Evolutionary conservation across 2,888 invertebrate species (phyloP).

Genomic region (Caenorhabditis sp.): DNA sequence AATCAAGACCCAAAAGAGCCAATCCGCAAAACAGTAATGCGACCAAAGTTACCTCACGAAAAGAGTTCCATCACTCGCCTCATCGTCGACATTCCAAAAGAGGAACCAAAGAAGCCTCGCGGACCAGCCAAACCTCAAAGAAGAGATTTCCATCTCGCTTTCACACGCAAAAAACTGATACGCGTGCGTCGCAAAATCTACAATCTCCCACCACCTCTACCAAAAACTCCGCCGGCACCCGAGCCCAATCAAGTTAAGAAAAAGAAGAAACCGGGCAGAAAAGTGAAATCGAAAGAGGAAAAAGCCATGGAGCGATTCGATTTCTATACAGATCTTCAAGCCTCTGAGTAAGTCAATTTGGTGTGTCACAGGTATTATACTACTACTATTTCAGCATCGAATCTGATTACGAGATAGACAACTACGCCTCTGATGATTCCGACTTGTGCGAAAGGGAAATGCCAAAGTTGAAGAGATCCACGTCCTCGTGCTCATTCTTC

Average conservation of each 20-base stretch:
- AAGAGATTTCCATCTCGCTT: too few relatives aligned
- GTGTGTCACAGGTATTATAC: not conserved
- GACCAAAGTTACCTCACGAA: too few relatives aligned
- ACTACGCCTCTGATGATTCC: too few relatives aligned
- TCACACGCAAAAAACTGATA: too few relatives aligned
- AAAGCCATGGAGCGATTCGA: not conserved
- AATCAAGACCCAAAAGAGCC: too few relatives aligned
- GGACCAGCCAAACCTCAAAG: too few relatives aligned
- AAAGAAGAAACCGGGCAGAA: constrained; percentile 18
- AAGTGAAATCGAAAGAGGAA: not conserved
- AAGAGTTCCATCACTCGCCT: too few relatives aligned
- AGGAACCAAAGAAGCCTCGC: too few relatives aligned
- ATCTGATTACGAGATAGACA: constrained; percentile 18
- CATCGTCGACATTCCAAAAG: too few relatives aligned
- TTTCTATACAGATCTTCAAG: not conserved
- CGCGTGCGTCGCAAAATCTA: too few relatives aligned
- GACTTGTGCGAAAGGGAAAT: constrained; percentile 1
- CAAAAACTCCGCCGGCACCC: not conserved
- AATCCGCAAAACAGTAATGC: too few relatives aligned
- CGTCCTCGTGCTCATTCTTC: constrained; percentile 3
- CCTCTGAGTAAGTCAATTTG: constrained; percentile 21
- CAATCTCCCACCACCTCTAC: not conserved
- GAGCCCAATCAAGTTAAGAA: too few relatives aligned
- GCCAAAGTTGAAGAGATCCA: not conserved
- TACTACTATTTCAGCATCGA: constrained; percentile 14